A percentile compares a stretch with the other conserved stretches of the same genome.
phyloP scores from a whole-genome alignment of 2,113 vertebrate species.

The Glaucidium brasilianum region DNA sequence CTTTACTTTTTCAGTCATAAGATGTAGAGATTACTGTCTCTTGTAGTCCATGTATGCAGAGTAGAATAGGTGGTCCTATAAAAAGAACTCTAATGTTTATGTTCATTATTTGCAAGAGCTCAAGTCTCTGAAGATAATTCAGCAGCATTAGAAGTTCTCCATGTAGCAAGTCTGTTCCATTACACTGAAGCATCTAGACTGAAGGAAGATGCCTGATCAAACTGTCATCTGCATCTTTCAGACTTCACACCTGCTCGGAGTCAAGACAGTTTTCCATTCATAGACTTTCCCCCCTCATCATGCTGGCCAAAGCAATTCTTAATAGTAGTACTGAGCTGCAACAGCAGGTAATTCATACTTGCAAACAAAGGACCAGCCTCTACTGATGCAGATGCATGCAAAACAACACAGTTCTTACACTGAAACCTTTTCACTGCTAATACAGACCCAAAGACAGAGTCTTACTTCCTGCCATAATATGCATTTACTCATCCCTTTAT shows the following conservation, averaged over 20 bases:
- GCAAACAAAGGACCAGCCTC: slow-evolving; percentile 40
- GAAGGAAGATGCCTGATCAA: not conserved
- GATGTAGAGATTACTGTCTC: not conserved
- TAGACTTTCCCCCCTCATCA: not conserved
- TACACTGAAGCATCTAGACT: not conserved
- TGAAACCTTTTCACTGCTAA: slow-evolving; percentile 47
- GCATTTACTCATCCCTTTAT: slow-evolving; percentile 15
- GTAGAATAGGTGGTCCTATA: not conserved
- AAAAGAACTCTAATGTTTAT: not conserved
- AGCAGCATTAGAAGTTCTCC: not conserved
- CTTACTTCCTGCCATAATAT: slow-evolving; percentile 24
- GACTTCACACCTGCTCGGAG: slow-evolving; percentile 52
- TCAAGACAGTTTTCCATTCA: slow-evolving; percentile 46
- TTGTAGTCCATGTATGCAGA: not conserved
- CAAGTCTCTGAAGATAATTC: not conserved
- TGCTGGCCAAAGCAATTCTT: not conserved
- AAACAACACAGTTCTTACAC: slow-evolving; percentile 21
- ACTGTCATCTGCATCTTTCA: slow-evolving; percentile 32
- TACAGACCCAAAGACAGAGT: not conserved
- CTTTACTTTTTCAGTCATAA: not conserved
- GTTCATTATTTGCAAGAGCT: slow-evolving; percentile 2
- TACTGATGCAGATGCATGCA: slow-evolving; percentile 15
- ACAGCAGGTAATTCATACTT: slow-evolving; percentile 52
- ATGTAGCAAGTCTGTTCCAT: not conserved
- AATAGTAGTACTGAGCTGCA: slow-evolving; percentile 30